Base-by-base conservation (phyloP, 2,888 invertebrate genomes). In the Agrochola lychnidis region DNA sequence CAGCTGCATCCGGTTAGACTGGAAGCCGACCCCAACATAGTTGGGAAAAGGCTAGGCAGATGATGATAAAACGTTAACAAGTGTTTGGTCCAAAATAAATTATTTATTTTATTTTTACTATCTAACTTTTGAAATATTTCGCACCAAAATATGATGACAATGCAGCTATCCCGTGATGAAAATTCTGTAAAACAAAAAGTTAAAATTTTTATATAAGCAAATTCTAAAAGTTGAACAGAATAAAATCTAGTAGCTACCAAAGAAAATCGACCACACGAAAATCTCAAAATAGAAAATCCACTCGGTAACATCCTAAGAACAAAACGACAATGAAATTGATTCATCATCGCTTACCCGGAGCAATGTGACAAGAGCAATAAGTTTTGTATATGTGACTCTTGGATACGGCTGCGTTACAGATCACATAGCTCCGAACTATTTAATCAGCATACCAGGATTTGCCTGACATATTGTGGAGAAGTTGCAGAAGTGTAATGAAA, bases 381-480 rank as follows among this genome's bases (percentile, higher is more conserved):
- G 62, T 62, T 78, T 30, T 48, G 61, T 62, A n/a, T 40, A 83
- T 76, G 72, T 83, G 83, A 76, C 83, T 76, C 71, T 76, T 64
- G 53, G n/a, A 48, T 75, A 36, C 63, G 30, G 40, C 30, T 61
- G 64, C 66, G 53, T 67, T 62, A 56, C 81, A 71, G 73, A 77
- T 78, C 84, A 84, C 69, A 84, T 84, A 78, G 36, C 59, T 84
- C 4, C 0, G 22, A 80, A 42, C 62, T 76, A 80, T 79, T 61
- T 79, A 51, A 56, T 56, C 71, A 68, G 67, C 59, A 61, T 76
- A 56, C 59, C 73, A 73, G 66, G 45, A 78, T 59, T 73, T 69
- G 10, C 9, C 0, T 1, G 64, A 25, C 63, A 30, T n/a, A 16
- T n/a, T 2, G 22, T 25, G 25, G 42, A 0, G 0, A 9, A 63